Evolutionary conservation across 1,140 invertebrate genomes (phyloP).

Genomic region (Zaprionus lachaisei): DNA sequence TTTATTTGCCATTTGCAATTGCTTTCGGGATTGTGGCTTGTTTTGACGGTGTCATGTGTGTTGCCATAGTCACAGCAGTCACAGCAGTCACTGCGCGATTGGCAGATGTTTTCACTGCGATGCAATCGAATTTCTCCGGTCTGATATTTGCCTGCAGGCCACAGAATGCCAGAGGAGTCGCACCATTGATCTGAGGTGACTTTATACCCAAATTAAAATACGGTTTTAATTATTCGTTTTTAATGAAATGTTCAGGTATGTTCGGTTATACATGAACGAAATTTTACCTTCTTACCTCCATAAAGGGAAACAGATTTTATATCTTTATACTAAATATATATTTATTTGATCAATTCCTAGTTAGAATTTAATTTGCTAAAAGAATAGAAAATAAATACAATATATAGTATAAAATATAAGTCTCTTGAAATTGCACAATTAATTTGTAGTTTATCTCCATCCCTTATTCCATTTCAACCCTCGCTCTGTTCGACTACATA

Average conservation of each 20-base stretch:
- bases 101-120: constrained; percentile 25
- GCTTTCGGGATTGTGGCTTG: constrained; percentile 62
- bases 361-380: neutral
- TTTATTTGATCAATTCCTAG: too few relatives aligned
- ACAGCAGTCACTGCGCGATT: constrained; percentile 1
- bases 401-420: neutral
- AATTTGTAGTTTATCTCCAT: neutral
- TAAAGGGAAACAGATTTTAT: too few relatives aligned
- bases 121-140: constrained; percentile 18
- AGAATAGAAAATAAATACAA: too few relatives aligned
- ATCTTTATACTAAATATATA: too few relatives aligned
- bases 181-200: neutral
- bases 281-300: too few relatives aligned
- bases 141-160: neutral
- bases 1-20: constrained; percentile 65
- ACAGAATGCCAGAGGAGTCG: neutral
- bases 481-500: constrained; percentile 30
- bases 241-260: neutral
- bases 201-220: constrained; percentile 20
- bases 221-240: constrained; percentile 2
- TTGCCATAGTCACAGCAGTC: constrained; percentile 3
- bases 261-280: too few relatives aligned
- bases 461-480: neutral
- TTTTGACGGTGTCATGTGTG: constrained; percentile 46
- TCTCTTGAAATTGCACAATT: constrained; percentile 36